Percentiles rank a stretch among this genome's conserved stretches.
Conservation (phyloP, 2,113 vertebrate genomes). For the Vulpes vulpes region DNA sequence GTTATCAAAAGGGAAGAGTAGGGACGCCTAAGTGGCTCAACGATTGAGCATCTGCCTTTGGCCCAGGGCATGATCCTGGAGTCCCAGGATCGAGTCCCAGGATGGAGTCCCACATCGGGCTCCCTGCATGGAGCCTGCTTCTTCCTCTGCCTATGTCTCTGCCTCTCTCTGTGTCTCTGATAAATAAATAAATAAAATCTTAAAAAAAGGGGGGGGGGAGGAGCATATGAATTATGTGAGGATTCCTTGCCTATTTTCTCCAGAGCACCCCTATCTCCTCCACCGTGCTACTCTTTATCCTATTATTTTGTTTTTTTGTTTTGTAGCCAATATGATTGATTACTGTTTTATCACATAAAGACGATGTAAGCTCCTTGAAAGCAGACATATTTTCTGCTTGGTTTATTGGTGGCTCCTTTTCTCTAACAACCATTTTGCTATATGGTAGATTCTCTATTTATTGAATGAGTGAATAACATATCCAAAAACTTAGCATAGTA, state of each 20-base stretch:
- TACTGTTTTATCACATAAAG: not conserved
- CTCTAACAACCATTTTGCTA: not conserved
- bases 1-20: not conserved
- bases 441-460: not conserved
- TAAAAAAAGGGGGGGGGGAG: not conserved
- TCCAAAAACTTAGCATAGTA: not conserved
- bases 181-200: too few relatives aligned
- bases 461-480: not conserved
- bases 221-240: accelerated
- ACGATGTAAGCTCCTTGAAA: not conserved
- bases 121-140: too few relatives aligned
- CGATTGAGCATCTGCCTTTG: too few relatives aligned
- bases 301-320: not conserved
- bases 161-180: too few relatives aligned
- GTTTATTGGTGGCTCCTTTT: not conserved
- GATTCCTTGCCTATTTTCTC: not conserved
- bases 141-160: too few relatives aligned
- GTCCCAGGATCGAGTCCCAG: too few relatives aligned
- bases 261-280: accelerated
- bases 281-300: not conserved
- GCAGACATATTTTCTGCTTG: not conserved
- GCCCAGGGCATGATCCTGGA: too few relatives aligned
- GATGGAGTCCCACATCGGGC: too few relatives aligned
- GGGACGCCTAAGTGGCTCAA: too few relatives aligned
- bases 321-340: not conserved